phyloP scores from a whole-genome alignment of 2,888 invertebrate genomes.

The Drosophila eohydei region DNA sequence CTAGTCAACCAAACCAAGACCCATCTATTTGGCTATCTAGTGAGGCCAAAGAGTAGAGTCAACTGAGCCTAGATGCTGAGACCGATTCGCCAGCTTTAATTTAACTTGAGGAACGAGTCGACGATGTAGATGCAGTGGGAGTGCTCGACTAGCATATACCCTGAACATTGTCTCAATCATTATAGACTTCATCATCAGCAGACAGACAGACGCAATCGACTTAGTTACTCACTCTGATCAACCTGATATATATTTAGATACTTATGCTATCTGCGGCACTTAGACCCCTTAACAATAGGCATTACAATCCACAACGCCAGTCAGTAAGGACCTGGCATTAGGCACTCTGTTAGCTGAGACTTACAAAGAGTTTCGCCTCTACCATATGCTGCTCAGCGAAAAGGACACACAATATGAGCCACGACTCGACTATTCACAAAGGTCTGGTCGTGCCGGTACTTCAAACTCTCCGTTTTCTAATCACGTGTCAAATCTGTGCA shows the following conservation, averaged over 20 bases:
- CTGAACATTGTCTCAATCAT: background rate
- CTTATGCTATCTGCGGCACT: background rate
- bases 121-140: background rate
- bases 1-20: background rate
- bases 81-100: background rate
- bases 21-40: background rate
- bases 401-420: background rate
- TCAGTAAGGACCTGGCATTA: background rate
- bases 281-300: background rate
- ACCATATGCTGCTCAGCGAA: background rate
- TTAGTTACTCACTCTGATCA: background rate
- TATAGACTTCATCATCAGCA: too few relatives aligned
- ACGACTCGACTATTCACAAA: background rate
- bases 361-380: background rate
- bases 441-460: slow-evolving; percentile 7
- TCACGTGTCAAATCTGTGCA: slow-evolving; percentile 82
- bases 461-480: slow-evolving; percentile 51
- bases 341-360: background rate
- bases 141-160: background rate
- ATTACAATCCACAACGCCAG: background rate
- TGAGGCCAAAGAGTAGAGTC: background rate
- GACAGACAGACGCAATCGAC: background rate
- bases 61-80: background rate
- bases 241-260: background rate
- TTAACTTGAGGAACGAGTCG: too few relatives aligned